Percentiles rank a stretch among this genome's conserved stretches.
phyloP scores from a whole-genome alignment of 2,888 invertebrate genomes.

The Scaptodrosophila latifasciaeformis region DNA sequence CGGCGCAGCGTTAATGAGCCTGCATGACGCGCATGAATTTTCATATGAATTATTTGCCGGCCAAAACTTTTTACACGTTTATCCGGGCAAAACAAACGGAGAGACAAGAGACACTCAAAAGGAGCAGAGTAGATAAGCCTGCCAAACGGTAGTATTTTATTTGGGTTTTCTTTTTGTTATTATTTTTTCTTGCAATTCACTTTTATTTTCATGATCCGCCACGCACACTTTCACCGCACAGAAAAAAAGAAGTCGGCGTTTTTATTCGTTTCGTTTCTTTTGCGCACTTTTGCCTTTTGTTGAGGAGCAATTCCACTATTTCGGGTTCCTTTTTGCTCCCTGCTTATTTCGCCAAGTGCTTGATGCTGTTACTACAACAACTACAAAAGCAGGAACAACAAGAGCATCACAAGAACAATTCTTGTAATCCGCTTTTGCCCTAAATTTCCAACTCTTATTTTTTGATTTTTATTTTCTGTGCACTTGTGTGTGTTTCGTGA shows the following conservation, averaged over 20 bases:
- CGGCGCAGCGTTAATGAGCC: constrained; percentile 41
- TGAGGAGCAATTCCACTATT: constrained; percentile 19
- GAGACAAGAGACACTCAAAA: too few relatives aligned
- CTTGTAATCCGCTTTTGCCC: constrained; percentile 65
- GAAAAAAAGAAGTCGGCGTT: constrained; percentile 13
- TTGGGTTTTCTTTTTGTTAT: constrained; percentile 7
- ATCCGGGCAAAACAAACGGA: neutral
- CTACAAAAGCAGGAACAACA: too few relatives aligned
- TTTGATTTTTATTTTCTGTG: constrained; percentile 36
- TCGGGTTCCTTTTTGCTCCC: constrained; percentile 29
- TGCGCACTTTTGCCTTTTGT: constrained; percentile 23
- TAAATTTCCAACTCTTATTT: constrained; percentile 60
- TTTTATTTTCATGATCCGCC: constrained; percentile 24
- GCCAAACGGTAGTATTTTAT: too few relatives aligned
- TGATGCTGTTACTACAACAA: constrained; percentile 19
- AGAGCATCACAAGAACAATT: constrained; percentile 52
- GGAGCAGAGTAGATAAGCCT: too few relatives aligned
- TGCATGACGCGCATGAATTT: constrained; percentile 42
- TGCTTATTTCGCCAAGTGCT: constrained; percentile 9
- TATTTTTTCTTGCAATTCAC: constrained; percentile 45
- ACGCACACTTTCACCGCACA: neutral
- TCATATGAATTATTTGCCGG: constrained; percentile 36
- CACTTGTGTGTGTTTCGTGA: constrained; percentile 26
- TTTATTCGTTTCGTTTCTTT: constrained; percentile 17
- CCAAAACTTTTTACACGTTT: constrained; percentile 1